Evolutionary conservation across 1,140 invertebrate genomes (phyloP).

Genomic region (Potamilus streckersoni): DNA sequence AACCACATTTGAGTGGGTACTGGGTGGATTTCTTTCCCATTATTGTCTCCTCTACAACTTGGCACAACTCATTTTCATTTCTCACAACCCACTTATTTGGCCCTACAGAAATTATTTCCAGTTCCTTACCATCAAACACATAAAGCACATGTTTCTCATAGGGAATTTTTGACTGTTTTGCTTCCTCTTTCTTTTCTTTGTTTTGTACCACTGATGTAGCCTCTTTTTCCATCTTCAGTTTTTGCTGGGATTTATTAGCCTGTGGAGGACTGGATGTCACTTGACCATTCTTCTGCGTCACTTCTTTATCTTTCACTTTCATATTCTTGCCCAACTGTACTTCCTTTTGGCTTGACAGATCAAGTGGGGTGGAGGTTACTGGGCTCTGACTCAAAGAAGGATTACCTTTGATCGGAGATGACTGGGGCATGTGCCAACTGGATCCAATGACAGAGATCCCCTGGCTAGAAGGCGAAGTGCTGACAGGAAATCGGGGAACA

Average conservation of each 20-base stretch:
- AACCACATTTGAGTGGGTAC: neutral
- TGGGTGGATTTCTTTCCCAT: conserved; percentile 1
- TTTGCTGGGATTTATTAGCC: too few species aligned
- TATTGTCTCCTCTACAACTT: conserved; percentile 29
- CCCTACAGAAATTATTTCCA: conserved; percentile 63
- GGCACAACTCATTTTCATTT: conserved; percentile 57
- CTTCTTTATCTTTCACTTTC: too few species aligned
- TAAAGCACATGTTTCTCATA: conserved; percentile 57
- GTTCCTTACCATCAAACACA: conserved; percentile 56
- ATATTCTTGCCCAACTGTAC: too few species aligned
- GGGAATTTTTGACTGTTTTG: conserved; percentile 28
- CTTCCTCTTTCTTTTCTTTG: conserved; percentile 13
- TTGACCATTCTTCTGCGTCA: too few species aligned
- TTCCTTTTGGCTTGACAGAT: too few species aligned
- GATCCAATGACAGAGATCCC: conserved; percentile 10
- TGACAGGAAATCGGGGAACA: conserved; percentile 23
- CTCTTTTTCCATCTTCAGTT: too few species aligned
- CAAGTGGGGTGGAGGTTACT: too few species aligned
- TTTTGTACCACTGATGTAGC: neutral
- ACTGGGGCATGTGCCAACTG: conserved; percentile 34
- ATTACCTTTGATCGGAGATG: conserved; percentile 7
- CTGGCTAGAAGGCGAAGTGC: conserved; percentile 11
- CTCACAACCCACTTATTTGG: conserved; percentile 62
- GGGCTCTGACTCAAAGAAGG: conserved; percentile 6
- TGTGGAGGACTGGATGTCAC: too few species aligned